Conservation (phyloP, 2,888 invertebrate species). For the Pinctada fucata region DNA sequence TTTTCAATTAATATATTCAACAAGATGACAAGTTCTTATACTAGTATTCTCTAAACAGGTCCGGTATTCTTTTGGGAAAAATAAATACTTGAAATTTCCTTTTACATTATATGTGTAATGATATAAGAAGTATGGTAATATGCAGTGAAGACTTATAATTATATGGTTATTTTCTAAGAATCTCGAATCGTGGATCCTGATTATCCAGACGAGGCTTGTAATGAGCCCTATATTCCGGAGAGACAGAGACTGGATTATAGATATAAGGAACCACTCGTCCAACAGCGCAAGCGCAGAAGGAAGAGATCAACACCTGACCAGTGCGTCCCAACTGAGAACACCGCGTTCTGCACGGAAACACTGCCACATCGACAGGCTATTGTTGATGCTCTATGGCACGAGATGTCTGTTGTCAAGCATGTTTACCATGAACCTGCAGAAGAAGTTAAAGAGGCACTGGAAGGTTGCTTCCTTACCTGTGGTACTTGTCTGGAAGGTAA, state of each 20-base stretch:
- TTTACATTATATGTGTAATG: no score
- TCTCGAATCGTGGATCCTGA: constrained; percentile 60
- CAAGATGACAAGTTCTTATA: no score
- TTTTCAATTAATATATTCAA: no score
- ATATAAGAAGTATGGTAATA: no score
- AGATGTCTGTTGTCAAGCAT: constrained; percentile 48
- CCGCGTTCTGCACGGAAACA: constrained; percentile 51
- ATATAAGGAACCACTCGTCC: constrained; percentile 48
- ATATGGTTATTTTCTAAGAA: constrained; percentile 22
- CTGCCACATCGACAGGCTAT: constrained; percentile 37
- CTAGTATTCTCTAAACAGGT: no score
- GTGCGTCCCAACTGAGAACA: constrained; percentile 52
- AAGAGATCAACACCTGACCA: constrained; percentile 32
- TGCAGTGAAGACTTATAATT: no score
- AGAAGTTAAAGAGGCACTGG: constrained; percentile 49
- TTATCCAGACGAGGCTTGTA: constrained; percentile 50
- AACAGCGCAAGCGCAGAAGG: constrained; percentile 41
- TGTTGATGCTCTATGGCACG: constrained; percentile 46
- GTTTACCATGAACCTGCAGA: constrained; percentile 39
- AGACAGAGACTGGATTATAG: constrained; percentile 49
- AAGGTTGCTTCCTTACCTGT: constrained; percentile 57
- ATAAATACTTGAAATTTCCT: no score
- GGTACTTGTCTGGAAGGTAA: constrained; percentile 63
- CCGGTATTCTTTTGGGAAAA: no score
- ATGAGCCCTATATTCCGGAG: constrained; percentile 51